Percentiles rank a stretch among this genome's conserved stretches.
These are phyloP conservation scores for Microctonus brassicae DNA, from an alignment of 2,888 invertebrate species.

Conservation along the genomic window DNA sequence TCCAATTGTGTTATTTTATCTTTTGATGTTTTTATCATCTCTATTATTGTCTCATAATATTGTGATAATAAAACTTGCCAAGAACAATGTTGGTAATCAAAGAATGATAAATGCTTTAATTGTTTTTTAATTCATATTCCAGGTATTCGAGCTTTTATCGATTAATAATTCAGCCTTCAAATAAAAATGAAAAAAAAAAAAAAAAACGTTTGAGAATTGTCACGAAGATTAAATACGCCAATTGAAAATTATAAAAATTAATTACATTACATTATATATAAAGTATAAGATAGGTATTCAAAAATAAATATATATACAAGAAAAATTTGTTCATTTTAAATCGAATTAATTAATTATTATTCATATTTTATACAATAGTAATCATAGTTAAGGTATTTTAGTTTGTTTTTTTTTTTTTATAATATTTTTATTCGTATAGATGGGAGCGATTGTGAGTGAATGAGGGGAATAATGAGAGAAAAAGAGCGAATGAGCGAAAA, in stretches of 20 bases:
- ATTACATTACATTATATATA: too few species aligned
- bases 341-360: slow-evolving; percentile 69
- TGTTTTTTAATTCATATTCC: neutral
- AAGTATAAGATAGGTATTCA: too few species aligned
- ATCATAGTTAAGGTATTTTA: slow-evolving; percentile 69
- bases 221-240: too few species aligned
- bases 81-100: neutral
- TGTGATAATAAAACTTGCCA: too few species aligned
- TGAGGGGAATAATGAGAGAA: neutral
- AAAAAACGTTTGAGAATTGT: too few species aligned
- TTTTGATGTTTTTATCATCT: too few species aligned
- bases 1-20: too few species aligned
- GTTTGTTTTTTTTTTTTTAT: slow-evolving; percentile 62
- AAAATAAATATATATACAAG: neutral
- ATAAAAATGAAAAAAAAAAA: neutral
- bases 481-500: neutral
- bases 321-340: slow-evolving; percentile 51
- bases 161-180: neutral
- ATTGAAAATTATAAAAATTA: too few species aligned
- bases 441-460: slow-evolving; percentile 15
- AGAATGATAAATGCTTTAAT: neutral
- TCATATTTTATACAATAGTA: slow-evolving; percentile 69
- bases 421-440: slow-evolving; percentile 66
- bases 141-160: neutral
- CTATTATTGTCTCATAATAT: too few species aligned